Conservation (phyloP, 2,888 invertebrate species). For the Chymomyza amoena region DNA sequence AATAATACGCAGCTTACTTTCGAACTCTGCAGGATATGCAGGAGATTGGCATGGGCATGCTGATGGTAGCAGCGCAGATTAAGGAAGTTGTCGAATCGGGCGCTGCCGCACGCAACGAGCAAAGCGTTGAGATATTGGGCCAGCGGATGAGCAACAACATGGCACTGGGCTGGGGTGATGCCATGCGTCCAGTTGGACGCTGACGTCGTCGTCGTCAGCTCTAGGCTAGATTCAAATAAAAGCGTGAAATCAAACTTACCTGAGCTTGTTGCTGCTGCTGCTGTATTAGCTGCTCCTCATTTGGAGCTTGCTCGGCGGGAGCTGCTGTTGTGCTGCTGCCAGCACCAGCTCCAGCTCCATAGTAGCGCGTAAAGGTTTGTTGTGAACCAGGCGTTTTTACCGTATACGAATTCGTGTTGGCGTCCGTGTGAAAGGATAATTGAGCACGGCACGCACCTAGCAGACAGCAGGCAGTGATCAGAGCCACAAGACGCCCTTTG, state of each 20-base stretch:
- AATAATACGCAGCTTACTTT: neutral
- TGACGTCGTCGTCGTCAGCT: slow-evolving; percentile 20
- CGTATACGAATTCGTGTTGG: slow-evolving; percentile 76
- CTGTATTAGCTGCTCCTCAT: slow-evolving; percentile 29
- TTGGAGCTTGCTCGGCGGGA: neutral
- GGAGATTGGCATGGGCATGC: slow-evolving; percentile 47
- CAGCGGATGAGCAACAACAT: slow-evolving; percentile 36
- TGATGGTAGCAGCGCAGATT: slow-evolving; percentile 50
- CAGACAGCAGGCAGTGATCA: slow-evolving; percentile 37
- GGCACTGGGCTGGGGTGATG: slow-evolving; percentile 62
- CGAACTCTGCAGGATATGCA: slow-evolving; percentile 13
- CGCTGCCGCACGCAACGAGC: slow-evolving; percentile 48
- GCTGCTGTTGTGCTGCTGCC: slow-evolving; percentile 28
- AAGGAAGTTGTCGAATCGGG: slow-evolving; percentile 61
- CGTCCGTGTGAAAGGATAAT: slow-evolving; percentile 76
- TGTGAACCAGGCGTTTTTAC: slow-evolving; percentile 76
- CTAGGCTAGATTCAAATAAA: slow-evolving; percentile 22
- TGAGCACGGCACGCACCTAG: slow-evolving; percentile 58
- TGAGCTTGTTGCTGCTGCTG: slow-evolving; percentile 29
- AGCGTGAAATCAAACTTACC: slow-evolving; percentile 30
- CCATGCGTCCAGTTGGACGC: slow-evolving; percentile 23
- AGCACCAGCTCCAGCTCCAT: slow-evolving; percentile 68
- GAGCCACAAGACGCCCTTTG: slow-evolving; percentile 6
- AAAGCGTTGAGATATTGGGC: slow-evolving; percentile 57
- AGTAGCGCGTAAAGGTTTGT: slow-evolving; percentile 77